Conservation (phyloP, 64 coral and sea anemone genomes). For the Anthopleura sola region DNA sequence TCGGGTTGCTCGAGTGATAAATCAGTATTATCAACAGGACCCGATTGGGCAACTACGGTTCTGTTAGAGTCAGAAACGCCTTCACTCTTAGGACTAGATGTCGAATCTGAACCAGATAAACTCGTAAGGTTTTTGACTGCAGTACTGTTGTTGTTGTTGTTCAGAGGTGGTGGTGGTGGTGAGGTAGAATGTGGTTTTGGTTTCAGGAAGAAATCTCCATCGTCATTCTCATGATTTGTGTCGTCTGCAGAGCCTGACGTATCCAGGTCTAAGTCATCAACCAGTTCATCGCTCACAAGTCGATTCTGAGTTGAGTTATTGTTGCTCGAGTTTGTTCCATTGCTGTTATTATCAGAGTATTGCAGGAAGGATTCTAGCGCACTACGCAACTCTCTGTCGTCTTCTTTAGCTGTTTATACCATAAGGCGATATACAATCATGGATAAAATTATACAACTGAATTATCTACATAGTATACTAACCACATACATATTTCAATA, state of each 20-base stretch:
- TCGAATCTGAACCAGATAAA: neutral
- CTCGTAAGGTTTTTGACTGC: neutral
- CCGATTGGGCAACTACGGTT: neutral
- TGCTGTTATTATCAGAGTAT: neutral
- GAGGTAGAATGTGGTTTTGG: neutral
- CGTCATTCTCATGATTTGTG: neutral
- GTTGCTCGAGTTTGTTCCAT: neutral
- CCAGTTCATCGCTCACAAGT: neutral
- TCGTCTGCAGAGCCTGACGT: neutral
- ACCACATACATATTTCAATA: too few species aligned
- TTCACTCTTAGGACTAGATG: neutral
- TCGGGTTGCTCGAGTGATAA: constrained; percentile 21
- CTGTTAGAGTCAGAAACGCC: neutral
- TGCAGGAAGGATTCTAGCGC: neutral
- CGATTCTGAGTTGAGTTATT: neutral
- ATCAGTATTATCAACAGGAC: constrained; percentile 21
- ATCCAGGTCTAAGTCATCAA: neutral
- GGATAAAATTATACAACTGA: neutral
- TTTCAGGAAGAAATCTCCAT: neutral
- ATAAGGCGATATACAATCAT: neutral
- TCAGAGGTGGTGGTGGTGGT: neutral
- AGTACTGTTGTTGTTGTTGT: neutral
- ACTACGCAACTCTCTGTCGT: neutral
- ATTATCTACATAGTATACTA: too few species aligned
- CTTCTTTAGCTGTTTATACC: neutral